These are phyloP conservation scores for Mus spretus DNA, from an alignment of 2,797 vertebrate species.

Conservation along the genomic window DNA sequence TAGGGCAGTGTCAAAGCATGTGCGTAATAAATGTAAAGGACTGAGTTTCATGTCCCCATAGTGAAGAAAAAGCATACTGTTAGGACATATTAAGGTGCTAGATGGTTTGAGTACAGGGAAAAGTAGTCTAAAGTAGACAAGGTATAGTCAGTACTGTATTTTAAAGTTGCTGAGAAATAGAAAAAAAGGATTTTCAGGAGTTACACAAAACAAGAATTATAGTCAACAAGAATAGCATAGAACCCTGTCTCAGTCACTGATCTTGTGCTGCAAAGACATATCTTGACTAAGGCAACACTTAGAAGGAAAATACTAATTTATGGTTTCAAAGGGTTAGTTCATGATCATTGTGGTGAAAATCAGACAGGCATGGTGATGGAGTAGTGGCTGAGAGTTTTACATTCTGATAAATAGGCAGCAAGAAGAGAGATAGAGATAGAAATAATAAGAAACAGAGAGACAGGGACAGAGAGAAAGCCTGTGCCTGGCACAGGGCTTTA, in stretches of 20 bases:
- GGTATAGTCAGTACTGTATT: neutral
- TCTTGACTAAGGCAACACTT: neutral
- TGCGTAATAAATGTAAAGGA: neutral
- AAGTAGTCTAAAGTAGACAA: neutral
- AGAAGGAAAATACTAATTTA: neutral
- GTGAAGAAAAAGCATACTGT: neutral
- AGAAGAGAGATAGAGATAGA: neutral
- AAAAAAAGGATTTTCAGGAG: neutral
- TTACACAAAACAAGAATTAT: neutral
- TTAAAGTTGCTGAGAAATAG: neutral
- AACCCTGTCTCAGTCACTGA: neutral
- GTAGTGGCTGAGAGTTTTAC: neutral
- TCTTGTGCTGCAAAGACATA: neutral
- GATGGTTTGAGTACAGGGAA: neutral
- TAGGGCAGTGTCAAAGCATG: neutral
- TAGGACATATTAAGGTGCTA: neutral
- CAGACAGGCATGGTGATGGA: neutral
- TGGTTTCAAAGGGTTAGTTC: neutral
- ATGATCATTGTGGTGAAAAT: neutral
- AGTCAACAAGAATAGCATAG: neutral
- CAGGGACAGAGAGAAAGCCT: neutral
- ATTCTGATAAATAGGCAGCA: neutral
- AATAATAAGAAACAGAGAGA: neutral
- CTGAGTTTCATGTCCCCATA: neutral
- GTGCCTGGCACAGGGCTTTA: too few species aligned